A percentile compares a stretch with the other conserved stretches of the same genome.
phyloP scores from a whole-genome alignment of 1,140 invertebrate genomes.

The Sarcophaga bullata region DNA sequence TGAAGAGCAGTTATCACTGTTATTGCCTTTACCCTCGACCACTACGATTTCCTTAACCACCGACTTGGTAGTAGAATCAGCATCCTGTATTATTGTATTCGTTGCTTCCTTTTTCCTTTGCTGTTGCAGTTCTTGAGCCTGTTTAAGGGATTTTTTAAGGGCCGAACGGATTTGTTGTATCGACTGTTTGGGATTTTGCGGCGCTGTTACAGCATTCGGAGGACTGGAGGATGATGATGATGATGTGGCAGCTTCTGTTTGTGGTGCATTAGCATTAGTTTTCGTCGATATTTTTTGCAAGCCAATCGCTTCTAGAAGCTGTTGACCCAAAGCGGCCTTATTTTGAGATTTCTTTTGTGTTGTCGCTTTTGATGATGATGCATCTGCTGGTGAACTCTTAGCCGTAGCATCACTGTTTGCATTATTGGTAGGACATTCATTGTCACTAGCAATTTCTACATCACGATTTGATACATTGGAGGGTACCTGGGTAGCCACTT shows the following conservation, averaged over 20 bases:
- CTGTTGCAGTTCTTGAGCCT: conserved; percentile 57
- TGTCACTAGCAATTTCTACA: neutral
- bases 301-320: conserved; percentile 59
- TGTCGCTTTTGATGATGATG: conserved; percentile 15
- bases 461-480: neutral
- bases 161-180: conserved; percentile 51
- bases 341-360: conserved; percentile 45
- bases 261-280: neutral
- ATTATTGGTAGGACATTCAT: neutral
- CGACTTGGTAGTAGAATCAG: conserved; percentile 57
- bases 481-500: neutral
- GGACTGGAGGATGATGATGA: neutral
- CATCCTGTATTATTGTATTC: conserved; percentile 49
- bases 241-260: neutral
- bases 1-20: neutral
- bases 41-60: conserved; percentile 41
- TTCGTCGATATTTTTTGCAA: conserved; percentile 48
- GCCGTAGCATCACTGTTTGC: neutral
- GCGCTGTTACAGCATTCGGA: neutral
- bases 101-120: conserved; percentile 54
- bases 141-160: conserved; percentile 58
- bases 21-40: conserved; percentile 33
- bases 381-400: neutral
- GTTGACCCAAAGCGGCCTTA: conserved; percentile 57
- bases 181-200: conserved; percentile 19